Base-by-base conservation (phyloP, 2,113 vertebrate genomes). In the Buteo buteo region DNA sequence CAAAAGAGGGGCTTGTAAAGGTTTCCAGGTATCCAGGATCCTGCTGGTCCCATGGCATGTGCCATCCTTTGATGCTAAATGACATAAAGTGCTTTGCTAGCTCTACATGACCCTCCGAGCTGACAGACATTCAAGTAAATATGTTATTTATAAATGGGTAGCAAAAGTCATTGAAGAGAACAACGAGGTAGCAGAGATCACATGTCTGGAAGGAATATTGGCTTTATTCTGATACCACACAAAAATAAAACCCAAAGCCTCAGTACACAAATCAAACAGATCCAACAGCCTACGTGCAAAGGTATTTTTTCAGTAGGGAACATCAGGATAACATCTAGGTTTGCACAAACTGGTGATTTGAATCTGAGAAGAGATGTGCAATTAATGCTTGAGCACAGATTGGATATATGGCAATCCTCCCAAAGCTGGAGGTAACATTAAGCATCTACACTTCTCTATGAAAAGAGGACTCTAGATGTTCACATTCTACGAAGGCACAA, bases 401-500 rank as follows among this genome's bases (percentile, higher is more conserved):
- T 91, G 86, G 71, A 58, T 69, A 17, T 20, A 78, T 86, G 70
- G 88, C 88, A 95, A 74, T 38, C 36, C 71, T 91, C 85, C 69
- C 76, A 44, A 90, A 93, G 58, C 36, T 55, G 12, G 65, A 86
- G 58, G 82, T 85, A 92, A 90, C 2, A 1, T 84, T 67, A 74
- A 42, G 81, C 87, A 80, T 66, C 80, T 95, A 86, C 52, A 86
- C 52, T 95, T 34, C 55, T 72, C 66, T 42, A 36, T 14, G n/a
- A 90, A 93, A 76, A 85, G 31, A 89, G 74, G 65, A 45, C 86
- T 88, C n/a, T 40, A 83, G 79, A 91, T 54, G 12, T 72, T 83
- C 94, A 72, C 81, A 66, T 61, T 70, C 79, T 86, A 71, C 8
- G 13, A 79, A 84, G 83, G 92, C 91, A 86, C 42, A 45, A 36